phyloP scores from a whole-genome alignment of 2,888 invertebrate species.

The Nephrotoma flavescens region DNA sequence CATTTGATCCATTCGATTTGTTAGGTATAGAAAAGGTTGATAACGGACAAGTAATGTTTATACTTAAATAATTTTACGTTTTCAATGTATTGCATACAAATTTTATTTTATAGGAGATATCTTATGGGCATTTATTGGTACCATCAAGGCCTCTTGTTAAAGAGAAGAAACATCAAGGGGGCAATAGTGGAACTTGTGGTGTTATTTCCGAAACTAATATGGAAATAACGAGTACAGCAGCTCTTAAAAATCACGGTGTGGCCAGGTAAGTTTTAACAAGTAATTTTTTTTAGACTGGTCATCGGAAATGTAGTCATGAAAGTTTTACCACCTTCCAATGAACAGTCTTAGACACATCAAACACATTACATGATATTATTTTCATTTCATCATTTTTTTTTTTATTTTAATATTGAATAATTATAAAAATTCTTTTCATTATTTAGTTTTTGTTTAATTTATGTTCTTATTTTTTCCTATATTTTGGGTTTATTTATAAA shows the following conservation, averaged over 20 bases:
- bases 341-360: neutral
- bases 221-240: constrained; percentile 31
- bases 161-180: constrained; percentile 25
- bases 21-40: constrained; percentile 65
- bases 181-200: constrained; percentile 19
- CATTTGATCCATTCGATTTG: constrained; percentile 71
- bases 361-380: neutral
- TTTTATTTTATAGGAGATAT: constrained; percentile 50
- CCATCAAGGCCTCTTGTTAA: constrained; percentile 45
- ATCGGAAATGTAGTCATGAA: neutral
- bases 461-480: neutral
- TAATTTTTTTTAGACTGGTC: neutral
- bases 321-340: neutral
- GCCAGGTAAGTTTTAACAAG: constrained; percentile 33
- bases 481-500: neutral
- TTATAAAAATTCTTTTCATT: neutral
- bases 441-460: neutral
- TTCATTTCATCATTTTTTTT: neutral
- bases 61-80: constrained; percentile 10
- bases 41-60: constrained; percentile 77
- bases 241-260: constrained; percentile 38
- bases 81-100: neutral
- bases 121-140: constrained; percentile 71
- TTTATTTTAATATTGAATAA: neutral
- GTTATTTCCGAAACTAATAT: constrained; percentile 26